Evolutionary conservation across 2,888 invertebrate species (phyloP).

Genomic region (Pristionchus maxplancki): DNA sequence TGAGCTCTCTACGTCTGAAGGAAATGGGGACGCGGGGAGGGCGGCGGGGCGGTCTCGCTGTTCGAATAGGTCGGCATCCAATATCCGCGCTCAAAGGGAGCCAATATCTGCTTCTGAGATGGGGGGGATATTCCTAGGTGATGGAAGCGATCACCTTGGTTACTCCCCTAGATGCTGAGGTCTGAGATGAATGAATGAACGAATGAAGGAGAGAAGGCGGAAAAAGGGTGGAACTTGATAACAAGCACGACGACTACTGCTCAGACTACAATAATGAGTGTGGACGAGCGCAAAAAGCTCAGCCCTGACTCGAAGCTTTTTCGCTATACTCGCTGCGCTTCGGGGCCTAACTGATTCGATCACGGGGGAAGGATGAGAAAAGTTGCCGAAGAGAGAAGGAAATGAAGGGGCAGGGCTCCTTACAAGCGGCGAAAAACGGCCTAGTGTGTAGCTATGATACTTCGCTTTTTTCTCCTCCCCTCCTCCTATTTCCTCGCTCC

Average conservation of each 20-base stretch:
- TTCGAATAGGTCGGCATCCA: background rate
- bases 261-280: background rate
- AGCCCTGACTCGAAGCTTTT: background rate
- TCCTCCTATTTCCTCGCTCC: background rate
- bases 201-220: background rate
- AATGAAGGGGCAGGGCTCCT: background rate
- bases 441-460: slow-evolving; percentile 31
- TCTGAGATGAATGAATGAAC: background rate
- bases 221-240: background rate
- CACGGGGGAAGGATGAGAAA: background rate
- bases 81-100: background rate
- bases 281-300: background rate
- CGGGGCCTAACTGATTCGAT: background rate
- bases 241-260: background rate
- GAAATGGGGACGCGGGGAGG: background rate
- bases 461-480: slow-evolving; percentile 11
- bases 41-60: background rate
- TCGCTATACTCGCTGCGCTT: background rate
- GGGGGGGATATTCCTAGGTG: background rate
- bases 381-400: background rate
- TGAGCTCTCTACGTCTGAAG: background rate
- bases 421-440: background rate
- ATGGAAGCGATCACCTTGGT: slow-evolving; percentile 14
- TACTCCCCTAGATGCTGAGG: background rate
- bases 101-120: background rate